These are phyloP conservation scores for Synergus laeviventris DNA, from an alignment of 2,888 invertebrate species.

Conservation along the genomic window DNA sequence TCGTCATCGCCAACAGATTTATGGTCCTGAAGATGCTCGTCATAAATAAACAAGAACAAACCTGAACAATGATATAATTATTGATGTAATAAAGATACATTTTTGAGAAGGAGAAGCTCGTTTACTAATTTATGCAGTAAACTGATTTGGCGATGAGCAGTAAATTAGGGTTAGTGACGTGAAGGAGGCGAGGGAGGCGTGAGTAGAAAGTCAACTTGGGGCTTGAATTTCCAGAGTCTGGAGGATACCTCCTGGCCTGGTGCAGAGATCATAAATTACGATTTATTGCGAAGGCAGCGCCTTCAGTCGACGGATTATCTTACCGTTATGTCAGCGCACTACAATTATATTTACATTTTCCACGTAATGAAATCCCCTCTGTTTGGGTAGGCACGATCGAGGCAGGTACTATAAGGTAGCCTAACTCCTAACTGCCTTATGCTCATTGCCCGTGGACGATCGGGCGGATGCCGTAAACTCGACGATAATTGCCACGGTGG, in stretches of 20 bases:
- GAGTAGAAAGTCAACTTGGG: conserved; percentile 50
- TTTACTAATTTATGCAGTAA: conserved; percentile 27
- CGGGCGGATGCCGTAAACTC: conserved; percentile 40
- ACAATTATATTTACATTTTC: conserved; percentile 73
- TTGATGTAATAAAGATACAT: background rate
- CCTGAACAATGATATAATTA: too few relatives aligned
- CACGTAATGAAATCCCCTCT: conserved; percentile 63
- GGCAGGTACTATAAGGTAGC: conserved; percentile 4
- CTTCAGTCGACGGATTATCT: conserved; percentile 73
- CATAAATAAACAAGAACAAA: conserved; percentile 13
- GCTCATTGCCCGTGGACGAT: conserved; percentile 39
- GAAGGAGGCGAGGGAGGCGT: conserved; percentile 27
- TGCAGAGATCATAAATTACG: conserved; percentile 72
- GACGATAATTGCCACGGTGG: conserved; percentile 38
- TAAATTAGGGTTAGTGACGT: conserved; percentile 36
- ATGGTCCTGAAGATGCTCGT: background rate
- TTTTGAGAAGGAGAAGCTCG: background rate
- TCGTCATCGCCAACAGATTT: conserved; percentile 32
- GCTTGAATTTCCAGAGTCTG: conserved; percentile 52
- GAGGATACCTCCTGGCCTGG: conserved; percentile 53
- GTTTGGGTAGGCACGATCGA: conserved; percentile 43
- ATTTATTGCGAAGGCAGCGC: conserved; percentile 72
- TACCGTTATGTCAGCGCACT: conserved; percentile 72
- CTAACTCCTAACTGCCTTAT: conserved; percentile 23
- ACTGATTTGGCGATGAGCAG: conserved; percentile 20